These are phyloP conservation scores for Pangasius mekongensis DNA, from an alignment of 2,797 vertebrate species.

Conservation along the genomic window DNA sequence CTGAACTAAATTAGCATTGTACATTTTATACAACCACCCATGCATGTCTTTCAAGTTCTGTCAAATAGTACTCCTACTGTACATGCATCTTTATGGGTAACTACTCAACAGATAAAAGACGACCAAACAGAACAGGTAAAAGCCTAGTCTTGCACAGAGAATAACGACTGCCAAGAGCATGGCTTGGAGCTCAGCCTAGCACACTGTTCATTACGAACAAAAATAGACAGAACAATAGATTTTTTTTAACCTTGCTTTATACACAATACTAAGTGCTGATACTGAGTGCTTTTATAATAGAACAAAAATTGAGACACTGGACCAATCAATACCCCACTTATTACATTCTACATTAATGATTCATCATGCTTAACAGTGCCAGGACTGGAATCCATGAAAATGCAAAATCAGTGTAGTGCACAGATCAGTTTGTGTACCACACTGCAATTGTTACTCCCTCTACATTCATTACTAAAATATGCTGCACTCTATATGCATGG, in stretches of 20 bases:
- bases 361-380: not conserved
- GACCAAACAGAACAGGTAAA: constrained; percentile 15
- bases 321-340: constrained; percentile 19
- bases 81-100: constrained; percentile 51
- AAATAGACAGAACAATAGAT: not conserved
- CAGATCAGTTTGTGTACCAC: not conserved
- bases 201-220: constrained; percentile 3
- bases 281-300: constrained; percentile 40
- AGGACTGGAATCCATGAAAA: not conserved
- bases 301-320: not conserved
- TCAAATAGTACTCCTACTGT: constrained; percentile 51
- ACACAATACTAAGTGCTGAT: constrained; percentile 42
- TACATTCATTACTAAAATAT: not conserved
- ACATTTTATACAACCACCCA: constrained; percentile 44
- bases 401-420: not conserved
- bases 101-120: constrained; percentile 27
- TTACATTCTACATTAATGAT: constrained; percentile 1
- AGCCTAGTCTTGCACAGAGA: not conserved
- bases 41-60: constrained; percentile 59
- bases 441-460: not conserved
- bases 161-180: constrained; percentile 11
- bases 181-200: constrained; percentile 10
- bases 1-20: constrained; percentile 61
- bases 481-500: not conserved
- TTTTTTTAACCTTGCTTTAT: constrained; percentile 20